Conservation (phyloP, 2,113 vertebrate species). For the Onychostoma macrolepis region DNA sequence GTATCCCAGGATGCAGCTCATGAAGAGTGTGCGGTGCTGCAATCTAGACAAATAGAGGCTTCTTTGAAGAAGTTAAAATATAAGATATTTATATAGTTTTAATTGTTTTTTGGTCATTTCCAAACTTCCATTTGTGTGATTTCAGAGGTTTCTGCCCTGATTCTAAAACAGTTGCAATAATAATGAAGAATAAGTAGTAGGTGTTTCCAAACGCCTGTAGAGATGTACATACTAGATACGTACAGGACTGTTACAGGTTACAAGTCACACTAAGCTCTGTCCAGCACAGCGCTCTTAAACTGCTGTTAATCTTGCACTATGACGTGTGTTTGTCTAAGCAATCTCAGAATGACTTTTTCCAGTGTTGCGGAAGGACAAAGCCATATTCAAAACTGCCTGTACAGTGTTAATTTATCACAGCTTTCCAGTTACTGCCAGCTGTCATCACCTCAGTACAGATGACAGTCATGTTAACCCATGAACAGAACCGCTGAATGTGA, state of each 20-base stretch:
- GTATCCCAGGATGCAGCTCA: neutral
- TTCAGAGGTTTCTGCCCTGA: neutral
- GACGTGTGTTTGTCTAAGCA: slow-evolving; percentile 61
- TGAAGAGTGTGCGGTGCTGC: neutral
- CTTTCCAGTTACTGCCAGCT: slow-evolving; percentile 36
- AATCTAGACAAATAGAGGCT: neutral
- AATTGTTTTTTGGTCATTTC: neutral
- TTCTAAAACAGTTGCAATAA: neutral
- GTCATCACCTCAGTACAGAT: neutral
- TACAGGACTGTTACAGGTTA: neutral
- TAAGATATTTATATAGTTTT: neutral
- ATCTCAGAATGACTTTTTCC: slow-evolving; percentile 54
- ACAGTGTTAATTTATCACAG: slow-evolving; percentile 21
- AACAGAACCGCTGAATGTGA: neutral
- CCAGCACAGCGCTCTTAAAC: neutral
- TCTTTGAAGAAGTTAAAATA: neutral
- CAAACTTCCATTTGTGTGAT: neutral
- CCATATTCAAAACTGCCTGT: slow-evolving; percentile 51
- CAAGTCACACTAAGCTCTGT: neutral
- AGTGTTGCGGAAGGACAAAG: slow-evolving; percentile 55
- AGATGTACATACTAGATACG: no score
- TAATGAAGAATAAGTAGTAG: neutral
- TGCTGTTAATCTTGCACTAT: neutral
- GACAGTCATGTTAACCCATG: neutral
- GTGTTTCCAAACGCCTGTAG: neutral